Evolutionary conservation across 2,797 vertebrate species (phyloP), one percentile per base, ranked within the genome.

Genomic region (Taenioides sp.): DNA sequence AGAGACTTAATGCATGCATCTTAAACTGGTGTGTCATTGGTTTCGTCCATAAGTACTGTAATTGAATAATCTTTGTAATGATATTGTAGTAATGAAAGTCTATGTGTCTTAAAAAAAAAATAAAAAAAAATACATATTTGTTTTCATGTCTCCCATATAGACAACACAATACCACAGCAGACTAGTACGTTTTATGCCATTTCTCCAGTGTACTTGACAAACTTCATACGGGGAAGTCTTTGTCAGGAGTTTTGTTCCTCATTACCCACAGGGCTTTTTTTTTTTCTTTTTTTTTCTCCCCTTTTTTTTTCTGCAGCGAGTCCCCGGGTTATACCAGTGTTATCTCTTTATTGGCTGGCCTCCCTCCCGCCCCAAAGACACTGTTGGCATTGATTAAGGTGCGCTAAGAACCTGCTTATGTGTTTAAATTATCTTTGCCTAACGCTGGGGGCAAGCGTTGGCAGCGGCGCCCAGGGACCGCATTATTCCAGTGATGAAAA

Each of bases 401-500:
- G 91, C 75, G 72, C 84, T 89, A 91, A 92, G 92, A 93, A 94
- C 87, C 90, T 94, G 92, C 91, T 93, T 94, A 93, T 94, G 92
- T 93, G 92, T 93, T 93, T 90, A 94, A 94, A 94, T 93, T 91
- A 94, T 93, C 92, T 88, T 86, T 72, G 93, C 87, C 90, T 89
- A 78, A 89, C 84, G 92, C 92, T 92, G 40, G 76, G 90, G 93
- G 93, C 89, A 83, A 89, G 86, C 87, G 82, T 92, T 92, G 85
- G 86, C 90, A 87, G 88, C 87, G 27, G 88, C 79, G 88, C 90
- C 91, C 83, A 82, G 91, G 93, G 93, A 93, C 77, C 68, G 87
- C 80, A 91, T 94, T 94, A 92, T 93, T 93, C 89, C 86, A 87
- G 86, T 86, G 88, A 92, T 92, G 89, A 88, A 88, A 92, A 93